These are phyloP conservation scores for Sclerodermus sp. DNA, from an alignment of 2,888 invertebrate species.

Conservation along the genomic window DNA sequence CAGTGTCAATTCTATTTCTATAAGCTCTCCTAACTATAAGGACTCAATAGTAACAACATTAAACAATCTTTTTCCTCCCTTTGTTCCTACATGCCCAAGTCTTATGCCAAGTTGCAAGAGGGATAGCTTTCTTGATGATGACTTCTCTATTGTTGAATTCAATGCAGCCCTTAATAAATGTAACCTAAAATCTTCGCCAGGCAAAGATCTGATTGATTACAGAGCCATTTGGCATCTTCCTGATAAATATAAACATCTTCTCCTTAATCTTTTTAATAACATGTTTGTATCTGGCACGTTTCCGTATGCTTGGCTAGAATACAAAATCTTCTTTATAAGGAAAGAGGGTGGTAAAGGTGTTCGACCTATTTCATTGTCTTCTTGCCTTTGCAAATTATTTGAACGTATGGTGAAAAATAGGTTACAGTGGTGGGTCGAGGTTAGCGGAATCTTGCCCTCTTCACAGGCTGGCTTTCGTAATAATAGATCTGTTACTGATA, in stretches of 20 bases:
- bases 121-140: too few relatives aligned
- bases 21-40: too few relatives aligned
- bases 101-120: too few relatives aligned
- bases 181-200: background rate
- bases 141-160: too few relatives aligned
- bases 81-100: too few relatives aligned
- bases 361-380: conserved; percentile 15
- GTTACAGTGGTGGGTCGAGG: conserved; percentile 19
- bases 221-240: too few relatives aligned
- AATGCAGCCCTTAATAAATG: too few relatives aligned
- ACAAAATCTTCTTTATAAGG: conserved; percentile 9
- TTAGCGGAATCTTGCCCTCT: conserved; percentile 3
- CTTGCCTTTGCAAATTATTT: conserved; percentile 18
- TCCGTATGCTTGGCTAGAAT: conserved; percentile 2
- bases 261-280: conserved; percentile 16
- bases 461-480: conserved; percentile 16
- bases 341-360: conserved; percentile 7
- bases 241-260: conserved; percentile 5
- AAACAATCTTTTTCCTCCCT: too few relatives aligned
- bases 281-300: conserved; percentile 6
- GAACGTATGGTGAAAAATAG: conserved; percentile 17
- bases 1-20: too few relatives aligned
- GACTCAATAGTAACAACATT: too few relatives aligned
- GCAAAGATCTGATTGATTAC: conserved; percentile 11
- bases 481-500: conserved; percentile 15